phyloP scores from a whole-genome alignment of 2,888 invertebrate species.

The Sarcophaga caerulescens region DNA sequence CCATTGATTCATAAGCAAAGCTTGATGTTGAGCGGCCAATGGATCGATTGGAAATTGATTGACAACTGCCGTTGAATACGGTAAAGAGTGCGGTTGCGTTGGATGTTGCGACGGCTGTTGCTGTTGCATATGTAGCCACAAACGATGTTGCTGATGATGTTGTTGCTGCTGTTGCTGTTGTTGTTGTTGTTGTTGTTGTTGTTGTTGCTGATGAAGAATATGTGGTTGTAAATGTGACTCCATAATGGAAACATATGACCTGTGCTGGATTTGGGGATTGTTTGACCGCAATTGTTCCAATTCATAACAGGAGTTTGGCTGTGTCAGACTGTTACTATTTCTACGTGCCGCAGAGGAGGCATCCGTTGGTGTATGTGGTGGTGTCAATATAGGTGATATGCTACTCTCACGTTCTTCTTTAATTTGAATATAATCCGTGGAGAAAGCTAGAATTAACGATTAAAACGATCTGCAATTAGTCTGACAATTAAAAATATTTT shows the following conservation, averaged over 20 bases:
- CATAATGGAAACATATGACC: constrained; percentile 61
- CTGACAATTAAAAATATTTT: too few relatives aligned
- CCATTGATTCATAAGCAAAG: constrained; percentile 88
- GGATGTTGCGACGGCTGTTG: constrained; percentile 76
- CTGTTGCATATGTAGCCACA: constrained; percentile 72
- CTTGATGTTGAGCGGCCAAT: constrained; percentile 83
- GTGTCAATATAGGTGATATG: constrained; percentile 85
- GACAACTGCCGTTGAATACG: constrained; percentile 49
- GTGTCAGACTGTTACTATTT: constrained; percentile 65
- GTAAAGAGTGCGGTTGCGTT: constrained; percentile 55
- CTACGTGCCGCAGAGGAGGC: constrained; percentile 58
- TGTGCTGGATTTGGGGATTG: constrained; percentile 70
- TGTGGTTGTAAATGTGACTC: constrained; percentile 59
- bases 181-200: constrained; percentile 67
- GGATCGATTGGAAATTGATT: constrained; percentile 75
- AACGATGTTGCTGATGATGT: constrained; percentile 74
- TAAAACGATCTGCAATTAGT: too few relatives aligned
- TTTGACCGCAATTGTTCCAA: constrained; percentile 75
- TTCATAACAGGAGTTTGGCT: constrained; percentile 72
- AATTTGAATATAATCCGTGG: constrained; percentile 84
- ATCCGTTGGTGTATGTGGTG: constrained; percentile 88
- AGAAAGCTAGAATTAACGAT: constrained; percentile 82
- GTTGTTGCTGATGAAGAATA: constrained; percentile 48
- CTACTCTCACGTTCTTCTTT: constrained; percentile 84
- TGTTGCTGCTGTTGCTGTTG: constrained; percentile 73